phyloP scores from a whole-genome alignment of 2,113 vertebrate genomes.

The Nothocercus julius region DNA sequence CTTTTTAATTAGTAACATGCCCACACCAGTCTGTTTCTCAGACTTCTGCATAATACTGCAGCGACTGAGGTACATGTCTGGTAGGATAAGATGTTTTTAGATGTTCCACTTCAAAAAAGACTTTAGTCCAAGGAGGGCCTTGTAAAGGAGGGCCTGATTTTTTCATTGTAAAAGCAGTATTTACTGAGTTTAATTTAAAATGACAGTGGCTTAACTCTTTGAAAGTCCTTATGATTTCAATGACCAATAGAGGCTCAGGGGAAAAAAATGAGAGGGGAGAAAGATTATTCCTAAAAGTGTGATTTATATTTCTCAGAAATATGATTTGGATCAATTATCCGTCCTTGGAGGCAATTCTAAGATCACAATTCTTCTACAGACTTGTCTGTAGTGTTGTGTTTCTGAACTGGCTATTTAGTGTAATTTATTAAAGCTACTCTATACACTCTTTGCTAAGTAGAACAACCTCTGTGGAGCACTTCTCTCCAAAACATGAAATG shows the following conservation, averaged over 20 bases:
- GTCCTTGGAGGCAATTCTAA: neutral
- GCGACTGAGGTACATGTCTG: neutral
- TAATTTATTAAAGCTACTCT: neutral
- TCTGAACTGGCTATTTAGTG: neutral
- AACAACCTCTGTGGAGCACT: neutral
- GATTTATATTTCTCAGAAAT: neutral
- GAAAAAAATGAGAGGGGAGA: neutral
- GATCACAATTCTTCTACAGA: neutral
- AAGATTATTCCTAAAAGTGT: neutral
- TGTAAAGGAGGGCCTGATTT: neutral
- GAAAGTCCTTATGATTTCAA: neutral
- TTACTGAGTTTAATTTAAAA: neutral
- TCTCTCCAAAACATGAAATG: neutral
- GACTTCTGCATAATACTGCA: neutral
- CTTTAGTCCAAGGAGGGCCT: neutral
- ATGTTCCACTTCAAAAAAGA: neutral
- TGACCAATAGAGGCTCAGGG: neutral
- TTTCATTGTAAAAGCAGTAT: neutral
- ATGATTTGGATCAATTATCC: neutral
- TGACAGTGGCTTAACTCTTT: neutral
- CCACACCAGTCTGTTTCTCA: neutral
- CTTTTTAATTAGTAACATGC: slow-evolving; percentile 8
- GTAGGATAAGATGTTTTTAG: neutral
- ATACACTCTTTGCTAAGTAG: neutral
- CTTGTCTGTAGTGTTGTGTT: neutral